phyloP scores from a whole-genome alignment of 2,888 invertebrate species.

The Cephus nigrinus region DNA sequence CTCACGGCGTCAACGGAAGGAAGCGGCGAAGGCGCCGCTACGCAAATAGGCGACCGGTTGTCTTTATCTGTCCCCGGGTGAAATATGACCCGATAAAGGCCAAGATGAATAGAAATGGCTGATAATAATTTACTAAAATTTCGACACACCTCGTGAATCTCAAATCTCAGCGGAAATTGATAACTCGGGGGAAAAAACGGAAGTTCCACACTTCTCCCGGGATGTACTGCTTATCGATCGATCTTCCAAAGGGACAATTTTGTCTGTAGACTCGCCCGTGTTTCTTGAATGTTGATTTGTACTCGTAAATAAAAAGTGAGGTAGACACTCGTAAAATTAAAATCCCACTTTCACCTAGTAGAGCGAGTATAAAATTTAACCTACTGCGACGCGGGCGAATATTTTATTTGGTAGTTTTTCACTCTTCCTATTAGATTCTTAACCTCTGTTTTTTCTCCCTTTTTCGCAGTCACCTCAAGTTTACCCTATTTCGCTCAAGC shows the following conservation, averaged over 20 bases:
- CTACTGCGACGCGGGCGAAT: too few relatives aligned
- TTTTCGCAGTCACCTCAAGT: not conserved
- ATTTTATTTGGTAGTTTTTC: not conserved
- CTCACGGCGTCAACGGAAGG: not conserved
- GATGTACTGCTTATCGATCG: not conserved
- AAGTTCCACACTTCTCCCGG: not conserved
- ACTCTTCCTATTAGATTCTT: not conserved
- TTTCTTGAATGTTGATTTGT: not conserved
- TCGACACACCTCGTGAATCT: not conserved
- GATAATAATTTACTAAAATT: slow-evolving; percentile 11
- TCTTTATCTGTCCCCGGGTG: not conserved
- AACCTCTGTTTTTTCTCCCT: not conserved
- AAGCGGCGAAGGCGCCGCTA: not conserved
- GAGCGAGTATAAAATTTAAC: too few relatives aligned
- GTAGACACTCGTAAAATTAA: too few relatives aligned
- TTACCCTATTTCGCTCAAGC: not conserved
- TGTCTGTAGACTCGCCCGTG: not conserved
- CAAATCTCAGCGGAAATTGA: not conserved
- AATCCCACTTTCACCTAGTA: too few relatives aligned
- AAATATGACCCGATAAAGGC: slow-evolving; percentile 9
- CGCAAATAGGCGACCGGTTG: not conserved
- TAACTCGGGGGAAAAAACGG: not conserved
- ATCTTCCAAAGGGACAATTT: not conserved
- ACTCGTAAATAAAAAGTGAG: too few relatives aligned
- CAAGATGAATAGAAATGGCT: slow-evolving; percentile 7